Conservation (phyloP, 64 coral and sea anemone species). For the Dendronephthya gigantea region DNA sequence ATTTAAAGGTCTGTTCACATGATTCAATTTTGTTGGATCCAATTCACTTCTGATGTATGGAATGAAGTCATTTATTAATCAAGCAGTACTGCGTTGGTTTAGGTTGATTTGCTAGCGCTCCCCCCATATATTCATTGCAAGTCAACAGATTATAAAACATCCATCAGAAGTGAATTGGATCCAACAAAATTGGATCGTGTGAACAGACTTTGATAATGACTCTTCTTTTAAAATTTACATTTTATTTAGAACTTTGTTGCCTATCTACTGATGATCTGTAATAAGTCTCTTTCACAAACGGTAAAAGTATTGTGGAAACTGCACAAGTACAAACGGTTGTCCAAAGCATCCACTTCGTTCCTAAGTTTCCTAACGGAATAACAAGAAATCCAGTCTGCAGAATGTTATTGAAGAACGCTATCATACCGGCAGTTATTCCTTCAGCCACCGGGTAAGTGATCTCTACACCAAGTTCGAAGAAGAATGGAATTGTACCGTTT, state of each 20-base stretch:
- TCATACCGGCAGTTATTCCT: slow-evolving; percentile 69
- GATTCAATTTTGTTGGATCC: no score
- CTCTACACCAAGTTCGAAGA: slow-evolving; percentile 53
- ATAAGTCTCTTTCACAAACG: slow-evolving; percentile 57
- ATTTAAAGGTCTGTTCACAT: no score
- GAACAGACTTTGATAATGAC: no score
- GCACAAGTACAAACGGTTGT: slow-evolving; percentile 44
- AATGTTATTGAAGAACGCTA: slow-evolving; percentile 90
- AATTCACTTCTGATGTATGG: no score
- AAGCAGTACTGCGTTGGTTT: no score
- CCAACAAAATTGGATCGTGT: no score
- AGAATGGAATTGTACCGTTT: slow-evolving; percentile 27
- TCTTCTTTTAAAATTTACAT: no score
- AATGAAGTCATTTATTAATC: no score
- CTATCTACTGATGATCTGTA: slow-evolving; percentile 45
- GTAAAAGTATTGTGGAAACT: slow-evolving; percentile 51
- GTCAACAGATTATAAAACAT: no score
- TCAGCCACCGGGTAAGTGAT: slow-evolving; percentile 28
- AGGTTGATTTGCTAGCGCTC: no score
- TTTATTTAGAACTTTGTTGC: background rate
- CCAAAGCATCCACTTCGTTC: slow-evolving; percentile 44
- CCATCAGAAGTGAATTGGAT: no score
- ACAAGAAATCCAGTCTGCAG: slow-evolving; percentile 75
- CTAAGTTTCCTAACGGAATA: slow-evolving; percentile 70
- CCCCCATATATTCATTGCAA: no score